Evolutionary conservation across 2,113 vertebrate species (phyloP).

Genomic region (Illadopsis cleaveri): DNA sequence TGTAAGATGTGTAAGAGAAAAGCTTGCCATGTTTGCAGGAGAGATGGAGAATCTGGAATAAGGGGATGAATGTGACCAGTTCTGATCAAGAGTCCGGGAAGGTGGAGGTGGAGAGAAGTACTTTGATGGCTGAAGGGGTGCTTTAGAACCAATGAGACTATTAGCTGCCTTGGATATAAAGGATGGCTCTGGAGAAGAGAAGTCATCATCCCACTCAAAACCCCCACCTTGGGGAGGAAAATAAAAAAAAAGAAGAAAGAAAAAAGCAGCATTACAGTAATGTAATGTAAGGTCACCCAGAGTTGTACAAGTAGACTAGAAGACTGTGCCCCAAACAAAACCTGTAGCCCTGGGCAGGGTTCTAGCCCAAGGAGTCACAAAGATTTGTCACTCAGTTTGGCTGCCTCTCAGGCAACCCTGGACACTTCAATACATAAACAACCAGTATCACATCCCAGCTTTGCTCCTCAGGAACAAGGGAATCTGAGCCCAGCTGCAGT

Average conservation of each 20-base stretch:
- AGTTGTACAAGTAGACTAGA: not conserved
- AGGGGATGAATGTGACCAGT: slow-evolving; percentile 82
- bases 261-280: not conserved
- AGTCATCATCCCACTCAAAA: slow-evolving; percentile 95
- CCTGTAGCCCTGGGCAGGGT: not conserved
- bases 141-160: slow-evolving; percentile 71
- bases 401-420: not conserved
- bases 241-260: not conserved
- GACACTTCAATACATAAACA: not conserved
- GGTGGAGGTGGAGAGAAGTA: slow-evolving; percentile 86
- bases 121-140: slow-evolving; percentile 74
- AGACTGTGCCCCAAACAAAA: not conserved
- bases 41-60: slow-evolving; percentile 96
- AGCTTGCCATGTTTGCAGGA: slow-evolving; percentile 92
- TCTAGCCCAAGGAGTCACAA: not conserved
- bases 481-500: not conserved
- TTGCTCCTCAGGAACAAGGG: not conserved
- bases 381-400: not conserved
- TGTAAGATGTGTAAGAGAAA: slow-evolving; percentile 95
- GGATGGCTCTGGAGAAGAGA: slow-evolving; percentile 83
- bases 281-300: not conserved
- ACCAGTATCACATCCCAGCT: not conserved
- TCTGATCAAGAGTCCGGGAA: slow-evolving; percentile 75
- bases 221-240: slow-evolving; percentile 78
- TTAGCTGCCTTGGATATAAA: slow-evolving; percentile 83